Evolutionary conservation across 2,113 vertebrate species (phyloP), one percentile per base, ranked within the genome.

Genomic region (Pteruthius melanotis): DNA sequence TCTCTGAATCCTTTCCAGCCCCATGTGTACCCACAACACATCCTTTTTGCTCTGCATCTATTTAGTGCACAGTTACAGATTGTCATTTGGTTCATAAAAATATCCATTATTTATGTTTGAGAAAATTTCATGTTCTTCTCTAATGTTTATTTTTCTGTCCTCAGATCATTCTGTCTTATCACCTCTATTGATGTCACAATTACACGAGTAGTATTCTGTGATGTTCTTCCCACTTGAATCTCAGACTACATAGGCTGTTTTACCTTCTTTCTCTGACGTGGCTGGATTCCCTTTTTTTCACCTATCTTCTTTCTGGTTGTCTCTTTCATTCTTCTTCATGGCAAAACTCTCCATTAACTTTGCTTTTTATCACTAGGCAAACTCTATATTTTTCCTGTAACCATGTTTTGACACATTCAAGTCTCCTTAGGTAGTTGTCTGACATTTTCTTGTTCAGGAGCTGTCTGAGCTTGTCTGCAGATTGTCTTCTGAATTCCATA

Each of bases 231-330:
- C 15, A 23, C 7, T 78, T 18, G n/a, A 65, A 7, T n/a, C 30
- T 74, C 50, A 61, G 37, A 39, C 13, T 42, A 52, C 0, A 0
- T 13, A 75, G 20, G 6, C 5, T 20, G 6, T 30, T 78, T 13
- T 66, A 5, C n/a, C 9, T 66, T 76, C 37, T 57, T 72, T 35
- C 59, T 37, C 47, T 13, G 1, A 27, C 0, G 0, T 59, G 45
- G 15, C 10, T 37, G 5, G 3, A 78, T 80, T 81, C 28, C 6
- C 11, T 53, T 81, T 90, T 64, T 33, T 19, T n/a, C 49, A 80
- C 10, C 6, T 66, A 6, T 56, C 49, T 76, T 66, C 13, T 71
- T 52, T 53, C n/a, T 77, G 12, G 3, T 77, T 90, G 33, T 27
- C 26, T 18, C 21, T 28, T 37, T 20, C 24, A 49, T 71, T 57